Evolutionary conservation across 2,888 invertebrate species (phyloP).

Genomic region (Lasioglossum lativentre): DNA sequence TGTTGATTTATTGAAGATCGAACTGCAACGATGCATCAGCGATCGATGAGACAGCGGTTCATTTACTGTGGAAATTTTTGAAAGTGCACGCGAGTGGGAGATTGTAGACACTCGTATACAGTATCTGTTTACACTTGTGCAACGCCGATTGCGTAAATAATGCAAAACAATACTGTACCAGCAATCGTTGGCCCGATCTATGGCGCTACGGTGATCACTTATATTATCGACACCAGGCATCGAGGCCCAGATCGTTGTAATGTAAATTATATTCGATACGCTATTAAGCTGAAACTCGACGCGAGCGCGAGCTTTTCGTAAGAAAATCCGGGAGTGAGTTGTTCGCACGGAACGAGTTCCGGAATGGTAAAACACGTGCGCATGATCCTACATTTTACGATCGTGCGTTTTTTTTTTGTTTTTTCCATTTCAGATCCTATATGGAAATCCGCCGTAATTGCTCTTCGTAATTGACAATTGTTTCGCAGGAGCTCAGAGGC

Average conservation of each 20-base stretch:
- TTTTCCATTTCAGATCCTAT: not conserved
- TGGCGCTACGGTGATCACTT: not conserved
- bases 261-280: not conserved
- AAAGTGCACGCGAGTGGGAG: not conserved
- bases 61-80: not conserved
- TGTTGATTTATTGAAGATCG: not conserved
- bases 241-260: not conserved
- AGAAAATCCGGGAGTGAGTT: conserved; percentile 33
- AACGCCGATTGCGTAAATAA: conserved; percentile 42
- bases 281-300: not conserved
- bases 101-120: not conserved
- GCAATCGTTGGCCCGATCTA: not conserved
- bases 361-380: conserved; percentile 40
- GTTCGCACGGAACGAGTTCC: conserved; percentile 53
- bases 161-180: conserved; percentile 23
- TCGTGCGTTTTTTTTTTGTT: not conserved
- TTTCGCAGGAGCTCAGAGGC: not conserved
- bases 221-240: not conserved
- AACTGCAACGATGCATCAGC: not conserved
- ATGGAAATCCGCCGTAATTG: not conserved
- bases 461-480: not conserved
- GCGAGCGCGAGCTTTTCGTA: conserved; percentile 21
- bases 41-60: not conserved
- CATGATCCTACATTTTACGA: not conserved
- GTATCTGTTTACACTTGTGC: conserved; percentile 46